Base-by-base conservation (phyloP, 2,797 vertebrate genomes). In the Sebastolobus altivelis region DNA sequence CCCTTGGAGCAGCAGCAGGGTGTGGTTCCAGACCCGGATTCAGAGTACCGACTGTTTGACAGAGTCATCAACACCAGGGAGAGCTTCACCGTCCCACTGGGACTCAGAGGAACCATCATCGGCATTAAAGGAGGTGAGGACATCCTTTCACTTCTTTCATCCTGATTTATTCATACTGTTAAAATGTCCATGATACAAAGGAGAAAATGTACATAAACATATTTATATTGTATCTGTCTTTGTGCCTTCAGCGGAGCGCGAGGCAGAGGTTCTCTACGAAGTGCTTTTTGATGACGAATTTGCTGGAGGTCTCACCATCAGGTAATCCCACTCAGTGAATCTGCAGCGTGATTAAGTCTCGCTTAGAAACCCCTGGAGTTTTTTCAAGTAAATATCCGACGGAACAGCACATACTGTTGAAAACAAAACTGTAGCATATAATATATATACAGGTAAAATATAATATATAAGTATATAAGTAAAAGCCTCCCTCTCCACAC, bases 241-340 rank as follows among this genome's bases (percentile, higher is more conserved):
- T 89, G n/a, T 82, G 29, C 60, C 12, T 67, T 33, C 83, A 99
- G 99, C 99, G 72, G 96, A 95, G 1, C 96, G 97, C 71, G 99
- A 99, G 91, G 96, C 96, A 63, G 98, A 99, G 89, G 95, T 99
- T 79, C 95, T 99, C 18, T 99, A 97, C 38, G 99, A 99, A 94
- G 97, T 99, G 71, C 83, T 99, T 79, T 99, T 99, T 94, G 99
- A 99, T 94, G 97, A 99, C 85, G 99, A 99, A 79, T 99, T 99
- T 94, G 95, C 95, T 62, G 98, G 98, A 89, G 99, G 99, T 66
- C 96, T 99, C 77, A 97, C 94, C 84, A 96, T 99, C 95, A 98
- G 99, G 99, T 99, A 92, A 74, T 3, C 1, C 4, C 6, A 22
- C 18, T 22, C 1, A 33, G 2, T 11, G 20, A 16, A 37, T 18